These are phyloP conservation scores for Euwallacea similis DNA, from an alignment of 1,140 invertebrate species.

Conservation along the genomic window DNA sequence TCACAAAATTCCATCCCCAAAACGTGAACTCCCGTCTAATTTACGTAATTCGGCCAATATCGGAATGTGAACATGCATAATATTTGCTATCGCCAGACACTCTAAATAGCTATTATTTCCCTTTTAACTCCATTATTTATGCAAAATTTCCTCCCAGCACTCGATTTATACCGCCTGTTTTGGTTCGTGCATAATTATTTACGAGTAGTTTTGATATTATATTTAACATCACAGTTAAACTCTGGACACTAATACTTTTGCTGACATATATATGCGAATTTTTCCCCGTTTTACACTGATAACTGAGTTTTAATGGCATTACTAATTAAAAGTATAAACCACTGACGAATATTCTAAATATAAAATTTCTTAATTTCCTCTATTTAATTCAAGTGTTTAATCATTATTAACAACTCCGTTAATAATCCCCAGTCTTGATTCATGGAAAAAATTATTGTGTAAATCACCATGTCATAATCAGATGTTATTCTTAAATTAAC, in stretches of 20 bases:
- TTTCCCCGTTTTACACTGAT: too few species aligned
- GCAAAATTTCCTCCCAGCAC: constrained; percentile 35
- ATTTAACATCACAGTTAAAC: too few species aligned
- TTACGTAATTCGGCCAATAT: constrained; percentile 21
- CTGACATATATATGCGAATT: neutral
- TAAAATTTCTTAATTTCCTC: constrained; percentile 30
- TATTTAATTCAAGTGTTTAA: constrained; percentile 24
- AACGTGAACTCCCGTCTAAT: too few species aligned
- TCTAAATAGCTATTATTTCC: constrained; percentile 39
- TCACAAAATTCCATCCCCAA: too few species aligned
- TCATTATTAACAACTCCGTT: constrained; percentile 22
- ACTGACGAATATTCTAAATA: constrained; percentile 25
- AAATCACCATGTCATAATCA: constrained; percentile 33
- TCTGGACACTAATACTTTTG: neutral
- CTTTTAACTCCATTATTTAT: constrained; percentile 40
- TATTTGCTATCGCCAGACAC: constrained; percentile 34
- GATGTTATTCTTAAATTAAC: constrained; percentile 29
- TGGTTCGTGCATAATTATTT: constrained; percentile 34
- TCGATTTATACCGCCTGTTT: constrained; percentile 29
- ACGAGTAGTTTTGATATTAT: constrained; percentile 38
- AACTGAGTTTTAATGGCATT: too few species aligned
- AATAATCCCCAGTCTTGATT: constrained; percentile 23
- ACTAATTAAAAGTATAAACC: too few species aligned
- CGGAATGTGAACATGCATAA: constrained; percentile 21
- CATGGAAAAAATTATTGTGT: constrained; percentile 24